Evolutionary conservation across 2,113 vertebrate species (phyloP), one percentile per base, ranked within the genome.

Genomic region (Smithornis capensis): DNA sequence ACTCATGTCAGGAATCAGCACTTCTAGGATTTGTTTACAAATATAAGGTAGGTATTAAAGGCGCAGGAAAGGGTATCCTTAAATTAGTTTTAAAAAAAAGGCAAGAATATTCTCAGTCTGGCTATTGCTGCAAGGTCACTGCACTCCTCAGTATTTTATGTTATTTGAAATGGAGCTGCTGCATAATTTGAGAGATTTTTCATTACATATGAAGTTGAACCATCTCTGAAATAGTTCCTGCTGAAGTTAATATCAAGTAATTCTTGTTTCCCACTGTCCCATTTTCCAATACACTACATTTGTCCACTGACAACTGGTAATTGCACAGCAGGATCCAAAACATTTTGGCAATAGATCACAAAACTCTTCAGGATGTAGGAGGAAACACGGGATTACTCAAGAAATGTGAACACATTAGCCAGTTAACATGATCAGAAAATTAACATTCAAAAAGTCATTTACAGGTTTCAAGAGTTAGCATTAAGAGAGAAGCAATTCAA

Each of bases 301-400:
- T 86, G 70, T 92, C 68, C 85, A 67, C 79, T 83, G 90, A 90
- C 90, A 88, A 52, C 83, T 94, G 68, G 67, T 81, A 96, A 93
- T 47, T 90, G 94, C 87, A 90, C 50, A 0, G 76, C 76, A 96
- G 92, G 80, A 94, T 80, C 79, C 3, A 2, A 92, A 94, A 81
- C 52, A 60, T 81, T 77, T 83, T 96, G 95, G 95, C 95, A 94
- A 49, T 3, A 87, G 69, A 97, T 95, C 91, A 97, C 68, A 96
- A 83, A 80, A 55, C 86, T 67, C 65, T 74, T 94, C 82, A 77
- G 70, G 63, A 80, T 59, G 83, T 62, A 83, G 55, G 68, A 94
- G 87, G 70, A 95, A 97, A 86, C 76, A 93, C 4, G 47, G 79
- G 84, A 95, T 93, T 96, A 95, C 64, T 59, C 52, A 55, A 83